Evolutionary conservation across 2,113 vertebrate genomes (phyloP).

Genomic region (Dicerorhinus sumatrensis): DNA sequence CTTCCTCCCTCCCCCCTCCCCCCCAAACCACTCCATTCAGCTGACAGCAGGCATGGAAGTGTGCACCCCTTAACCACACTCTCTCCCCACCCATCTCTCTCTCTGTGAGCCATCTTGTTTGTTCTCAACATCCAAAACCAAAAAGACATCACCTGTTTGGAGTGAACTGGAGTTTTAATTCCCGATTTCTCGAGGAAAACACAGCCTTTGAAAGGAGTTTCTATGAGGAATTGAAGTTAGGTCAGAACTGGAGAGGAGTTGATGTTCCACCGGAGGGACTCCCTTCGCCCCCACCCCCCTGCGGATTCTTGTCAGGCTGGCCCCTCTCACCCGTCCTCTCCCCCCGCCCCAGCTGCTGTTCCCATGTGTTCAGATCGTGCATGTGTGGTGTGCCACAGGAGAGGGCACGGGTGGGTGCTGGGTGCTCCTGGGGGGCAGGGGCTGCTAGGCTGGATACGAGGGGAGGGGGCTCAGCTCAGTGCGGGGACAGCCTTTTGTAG

Average conservation of each 20-base stretch:
- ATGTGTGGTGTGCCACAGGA: neutral
- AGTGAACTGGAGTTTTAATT: conserved; percentile 47
- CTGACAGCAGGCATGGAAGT: neutral
- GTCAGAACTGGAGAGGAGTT: neutral
- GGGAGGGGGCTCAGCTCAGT: neutral
- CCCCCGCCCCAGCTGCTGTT: neutral
- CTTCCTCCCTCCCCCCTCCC: too few species aligned
- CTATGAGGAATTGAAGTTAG: neutral
- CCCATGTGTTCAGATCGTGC: neutral
- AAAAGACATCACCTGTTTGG: neutral
- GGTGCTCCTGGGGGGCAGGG: neutral
- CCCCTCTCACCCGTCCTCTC: neutral
- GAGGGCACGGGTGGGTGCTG: neutral
- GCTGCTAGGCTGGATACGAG: neutral
- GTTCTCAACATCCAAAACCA: neutral
- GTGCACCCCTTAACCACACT: neutral
- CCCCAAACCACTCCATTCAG: neutral
- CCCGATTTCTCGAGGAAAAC: neutral
- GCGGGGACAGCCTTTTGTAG: neutral
- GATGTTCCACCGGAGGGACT: neutral
- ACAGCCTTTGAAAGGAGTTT: neutral
- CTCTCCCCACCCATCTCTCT: too few species aligned
- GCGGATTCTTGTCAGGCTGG: too few species aligned
- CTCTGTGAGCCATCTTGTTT: neutral
- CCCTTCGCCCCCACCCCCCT: neutral